Evolutionary conservation across 1,140 invertebrate species (phyloP).

Genomic region (Drosophila albomicans): DNA sequence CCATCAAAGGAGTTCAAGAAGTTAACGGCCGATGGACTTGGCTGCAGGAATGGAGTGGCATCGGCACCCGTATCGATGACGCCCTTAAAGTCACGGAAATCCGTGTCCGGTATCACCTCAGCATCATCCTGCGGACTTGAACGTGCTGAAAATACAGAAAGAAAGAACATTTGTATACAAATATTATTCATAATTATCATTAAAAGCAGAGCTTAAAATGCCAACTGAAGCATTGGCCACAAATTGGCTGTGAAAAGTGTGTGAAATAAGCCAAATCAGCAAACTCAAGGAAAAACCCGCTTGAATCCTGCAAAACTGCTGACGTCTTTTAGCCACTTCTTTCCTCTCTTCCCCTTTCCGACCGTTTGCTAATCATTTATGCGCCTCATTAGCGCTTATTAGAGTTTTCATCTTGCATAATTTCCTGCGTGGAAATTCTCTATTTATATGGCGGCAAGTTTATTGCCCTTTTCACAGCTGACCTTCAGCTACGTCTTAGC

Average conservation of each 20-base stretch:
- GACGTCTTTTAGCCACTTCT: constrained; percentile 6
- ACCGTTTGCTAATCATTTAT: constrained; percentile 45
- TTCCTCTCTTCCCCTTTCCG: background rate
- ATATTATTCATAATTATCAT: constrained; percentile 63
- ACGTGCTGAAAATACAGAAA: constrained; percentile 55
- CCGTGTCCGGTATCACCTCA: constrained; percentile 67
- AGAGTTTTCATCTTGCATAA: constrained; percentile 65
- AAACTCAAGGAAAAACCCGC: constrained; percentile 6
- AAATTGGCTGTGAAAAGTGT: constrained; percentile 60
- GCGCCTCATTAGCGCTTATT: constrained; percentile 75
- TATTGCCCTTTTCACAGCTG: constrained; percentile 6
- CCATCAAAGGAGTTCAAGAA: constrained; percentile 78
- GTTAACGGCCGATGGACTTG: constrained; percentile 58
- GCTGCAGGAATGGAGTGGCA: constrained; percentile 71
- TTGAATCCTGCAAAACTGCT: constrained; percentile 15
- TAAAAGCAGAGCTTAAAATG: constrained; percentile 21
- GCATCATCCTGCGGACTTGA: constrained; percentile 73
- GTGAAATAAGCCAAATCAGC: constrained; percentile 73
- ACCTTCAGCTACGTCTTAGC: constrained; percentile 5
- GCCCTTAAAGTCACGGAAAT: constrained; percentile 74
- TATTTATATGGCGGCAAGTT: constrained; percentile 1
- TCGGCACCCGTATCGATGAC: constrained; percentile 75
- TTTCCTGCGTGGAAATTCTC: constrained; percentile 30
- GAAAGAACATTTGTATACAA: constrained; percentile 24
- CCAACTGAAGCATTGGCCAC: constrained; percentile 1